Percentiles rank a stretch among this genome's conserved stretches.
phyloP scores from a whole-genome alignment of 1,140 invertebrate genomes.

The Cydia fagiglandana region DNA sequence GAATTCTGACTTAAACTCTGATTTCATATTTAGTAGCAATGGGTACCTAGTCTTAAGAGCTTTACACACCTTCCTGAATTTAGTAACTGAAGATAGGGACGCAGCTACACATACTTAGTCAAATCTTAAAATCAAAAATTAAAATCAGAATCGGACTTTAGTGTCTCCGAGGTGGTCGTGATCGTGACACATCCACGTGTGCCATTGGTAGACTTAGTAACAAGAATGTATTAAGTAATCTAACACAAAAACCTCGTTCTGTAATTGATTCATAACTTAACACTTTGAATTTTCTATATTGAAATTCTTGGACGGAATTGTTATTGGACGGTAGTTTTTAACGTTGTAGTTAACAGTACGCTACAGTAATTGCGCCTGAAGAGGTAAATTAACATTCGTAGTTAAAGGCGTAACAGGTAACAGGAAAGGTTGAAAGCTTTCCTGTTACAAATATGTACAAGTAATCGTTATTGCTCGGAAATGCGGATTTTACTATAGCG shows the following conservation, averaged over 20 bases:
- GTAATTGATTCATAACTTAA: neutral
- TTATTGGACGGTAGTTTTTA: no score
- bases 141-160: no score
- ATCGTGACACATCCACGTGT: neutral
- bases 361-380: neutral
- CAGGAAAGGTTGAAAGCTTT: no score
- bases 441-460: neutral
- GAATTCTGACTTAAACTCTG: no score
- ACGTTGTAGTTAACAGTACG: no score
- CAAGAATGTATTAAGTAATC: neutral
- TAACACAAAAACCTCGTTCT: neutral
- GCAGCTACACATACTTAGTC: no score
- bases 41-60: no score
- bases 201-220: neutral
- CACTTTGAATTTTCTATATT: neutral
- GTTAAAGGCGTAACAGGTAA: no score
- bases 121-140: no score
- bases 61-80: no score
- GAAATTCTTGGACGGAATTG: neutral
- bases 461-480: neutral
- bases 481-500: slow-evolving; percentile 11
- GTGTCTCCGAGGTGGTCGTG: neutral
- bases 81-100: no score
- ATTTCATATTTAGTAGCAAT: no score
- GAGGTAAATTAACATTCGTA: neutral